Evolutionary conservation across 2,113 vertebrate species (phyloP), one percentile per base, ranked within the genome.

Genomic region (Vidua macroura): DNA sequence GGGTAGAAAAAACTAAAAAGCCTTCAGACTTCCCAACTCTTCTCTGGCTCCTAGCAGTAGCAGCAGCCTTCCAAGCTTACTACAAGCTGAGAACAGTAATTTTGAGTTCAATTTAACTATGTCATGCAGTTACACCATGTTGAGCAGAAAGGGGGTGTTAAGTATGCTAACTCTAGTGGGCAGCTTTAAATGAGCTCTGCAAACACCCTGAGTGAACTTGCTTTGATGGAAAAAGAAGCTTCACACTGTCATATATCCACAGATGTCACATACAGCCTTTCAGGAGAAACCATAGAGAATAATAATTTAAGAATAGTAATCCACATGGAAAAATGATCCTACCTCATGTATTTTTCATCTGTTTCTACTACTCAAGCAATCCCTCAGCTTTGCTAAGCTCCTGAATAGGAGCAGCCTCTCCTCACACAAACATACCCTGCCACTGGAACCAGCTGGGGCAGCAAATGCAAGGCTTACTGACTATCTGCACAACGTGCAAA

Each of bases 31-130:
- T 78, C 35, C 24, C 0, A 0, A 25, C 23, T 77, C 69, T 90
- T 55, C 13, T 69, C 49, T 2, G 0, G 49, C 31, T 95, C 44
- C 56, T 23, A 31, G 44, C 49, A 62, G 55, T 4, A 74, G 68
- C 37, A 95, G 73, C 43, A 78, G 52, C 46, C 37, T 87, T 87
- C 53, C 83, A 87, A 94, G 62, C 41, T 53, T 76, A 60, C 66
- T 75, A 64, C 18, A 85, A 83, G 41, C 78, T 31, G 75, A 53
- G 75, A 95, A 80, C 18, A 86, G 6, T 69, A 75, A 93, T 73
- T 87, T 9, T 69, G 43, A 85, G 46, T 59, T 88, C 70, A 86
- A 51, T 55, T 46, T 51, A 77, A 83, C 75, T 58, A 21, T 21
- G 30, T 43, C 70, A 73, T 37, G 53, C 2, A 1, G 62, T 60